A percentile compares a stretch with the other conserved stretches of the same genome.
phyloP scores from a whole-genome alignment of 2,888 invertebrate genomes.

The Omphaloscelis lunosa region DNA sequence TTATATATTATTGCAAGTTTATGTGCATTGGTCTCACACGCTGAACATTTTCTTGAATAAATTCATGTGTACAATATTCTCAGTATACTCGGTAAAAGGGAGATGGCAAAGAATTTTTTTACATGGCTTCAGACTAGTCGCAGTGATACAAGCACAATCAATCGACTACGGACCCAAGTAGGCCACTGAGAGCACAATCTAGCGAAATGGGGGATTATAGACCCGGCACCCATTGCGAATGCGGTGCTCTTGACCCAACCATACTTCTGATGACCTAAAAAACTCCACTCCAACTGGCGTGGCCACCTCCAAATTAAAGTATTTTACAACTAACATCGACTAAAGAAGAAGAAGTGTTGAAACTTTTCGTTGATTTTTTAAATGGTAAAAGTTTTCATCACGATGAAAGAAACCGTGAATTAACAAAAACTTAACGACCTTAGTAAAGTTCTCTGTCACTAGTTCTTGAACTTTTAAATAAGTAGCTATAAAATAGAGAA shows the following conservation, averaged over 20 bases:
- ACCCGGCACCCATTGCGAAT: background rate
- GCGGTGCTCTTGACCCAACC: background rate
- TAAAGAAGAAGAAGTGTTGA: background rate
- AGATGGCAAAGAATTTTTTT: too few relatives aligned
- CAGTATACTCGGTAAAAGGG: background rate
- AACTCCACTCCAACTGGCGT: too few relatives aligned
- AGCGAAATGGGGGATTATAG: background rate
- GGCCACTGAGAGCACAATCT: background rate
- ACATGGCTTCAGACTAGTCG: too few relatives aligned
- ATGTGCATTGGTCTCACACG: background rate
- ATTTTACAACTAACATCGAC: background rate
- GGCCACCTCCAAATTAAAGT: background rate
- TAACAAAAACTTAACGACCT: background rate
- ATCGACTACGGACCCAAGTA: background rate
- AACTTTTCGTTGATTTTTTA: background rate
- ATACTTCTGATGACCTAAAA: background rate
- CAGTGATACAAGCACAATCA: background rate
- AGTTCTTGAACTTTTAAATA: background rate
- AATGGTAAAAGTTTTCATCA: background rate
- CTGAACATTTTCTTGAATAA: slow-evolving; percentile 2
- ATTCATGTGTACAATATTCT: background rate
- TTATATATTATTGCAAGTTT: slow-evolving; percentile 9
- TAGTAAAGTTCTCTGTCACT: background rate
- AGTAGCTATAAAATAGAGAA: background rate
- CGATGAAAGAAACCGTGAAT: background rate